A percentile compares a stretch with the other conserved stretches of the same genome.
Conservation (phyloP, 92 coral and sea anemone genomes). For the Palythoa grandis region DNA sequence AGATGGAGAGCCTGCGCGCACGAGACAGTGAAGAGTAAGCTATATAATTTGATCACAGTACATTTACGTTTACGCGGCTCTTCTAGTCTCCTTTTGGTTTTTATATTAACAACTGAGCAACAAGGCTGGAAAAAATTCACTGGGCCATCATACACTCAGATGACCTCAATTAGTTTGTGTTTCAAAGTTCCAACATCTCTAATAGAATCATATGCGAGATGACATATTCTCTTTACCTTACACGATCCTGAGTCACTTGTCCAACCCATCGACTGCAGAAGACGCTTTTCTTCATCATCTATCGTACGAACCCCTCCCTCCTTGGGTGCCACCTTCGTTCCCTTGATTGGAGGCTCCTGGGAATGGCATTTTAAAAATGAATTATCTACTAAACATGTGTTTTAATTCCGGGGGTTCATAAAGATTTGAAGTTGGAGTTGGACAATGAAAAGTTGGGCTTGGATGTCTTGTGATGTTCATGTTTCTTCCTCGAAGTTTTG, state of each 20-base stretch:
- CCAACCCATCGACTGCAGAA: conserved; percentile 97
- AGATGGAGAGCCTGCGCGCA: neutral
- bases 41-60: neutral
- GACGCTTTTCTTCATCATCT: conserved; percentile 94
- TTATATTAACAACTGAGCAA: neutral
- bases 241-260: conserved; percentile 53
- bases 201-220: neutral
- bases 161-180: too few relatives aligned
- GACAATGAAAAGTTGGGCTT: too few relatives aligned
- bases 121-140: neutral
- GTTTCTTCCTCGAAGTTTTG: too few relatives aligned
- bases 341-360: conserved; percentile 2
- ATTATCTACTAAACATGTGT: too few relatives aligned
- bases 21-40: neutral
- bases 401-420: too few relatives aligned
- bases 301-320: conserved; percentile 62
- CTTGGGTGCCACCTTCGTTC: conserved; percentile 22
- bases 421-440: too few relatives aligned
- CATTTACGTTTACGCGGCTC: neutral
- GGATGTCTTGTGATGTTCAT: too few relatives aligned
- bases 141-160: neutral
- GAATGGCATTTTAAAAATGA: neutral
- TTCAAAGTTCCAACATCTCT: neutral
- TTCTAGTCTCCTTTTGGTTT: neutral
- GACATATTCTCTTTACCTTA: conserved; percentile 20